A percentile compares a stretch with the other conserved stretches of the same genome.
Evolutionary conservation across 2,113 vertebrate species (phyloP).

Genomic region (Mormyrus lacerda): DNA sequence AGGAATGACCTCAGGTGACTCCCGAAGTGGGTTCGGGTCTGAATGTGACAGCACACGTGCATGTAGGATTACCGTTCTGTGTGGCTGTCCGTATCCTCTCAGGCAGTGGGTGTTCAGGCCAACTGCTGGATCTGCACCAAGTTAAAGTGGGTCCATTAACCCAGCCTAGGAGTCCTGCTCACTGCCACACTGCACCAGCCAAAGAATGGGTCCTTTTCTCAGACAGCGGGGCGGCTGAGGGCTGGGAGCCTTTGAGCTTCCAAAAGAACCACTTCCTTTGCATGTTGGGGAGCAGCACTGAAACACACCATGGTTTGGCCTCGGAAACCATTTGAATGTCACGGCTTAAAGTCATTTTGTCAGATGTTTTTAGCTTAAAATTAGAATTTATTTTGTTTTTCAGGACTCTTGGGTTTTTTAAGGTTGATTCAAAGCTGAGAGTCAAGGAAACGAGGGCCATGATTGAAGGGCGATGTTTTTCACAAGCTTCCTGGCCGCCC

Average conservation of each 20-base stretch:
- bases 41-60: neutral
- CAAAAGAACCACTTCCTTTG: constrained; percentile 57
- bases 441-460: neutral
- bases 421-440: neutral
- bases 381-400: neutral
- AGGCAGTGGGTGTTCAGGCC: neutral
- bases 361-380: constrained; percentile 19
- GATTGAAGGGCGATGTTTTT: neutral
- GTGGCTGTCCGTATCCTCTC: neutral
- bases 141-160: neutral
- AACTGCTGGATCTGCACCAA: neutral
- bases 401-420: neutral
- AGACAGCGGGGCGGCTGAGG: constrained; percentile 39
- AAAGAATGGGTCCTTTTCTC: neutral
- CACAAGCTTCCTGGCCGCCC: neutral
- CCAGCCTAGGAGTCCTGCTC: neutral
- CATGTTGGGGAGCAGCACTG: constrained; percentile 64
- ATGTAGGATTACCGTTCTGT: neutral
- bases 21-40: neutral
- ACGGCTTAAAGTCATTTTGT: constrained; percentile 46
- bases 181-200: neutral
- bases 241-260: constrained; percentile 54
- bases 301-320: constrained; percentile 52
- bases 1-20: neutral
- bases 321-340: constrained; percentile 41